Evolutionary conservation across 2,113 vertebrate genomes (phyloP), one percentile per base, ranked within the genome.

Genomic region (Lontra canadensis): DNA sequence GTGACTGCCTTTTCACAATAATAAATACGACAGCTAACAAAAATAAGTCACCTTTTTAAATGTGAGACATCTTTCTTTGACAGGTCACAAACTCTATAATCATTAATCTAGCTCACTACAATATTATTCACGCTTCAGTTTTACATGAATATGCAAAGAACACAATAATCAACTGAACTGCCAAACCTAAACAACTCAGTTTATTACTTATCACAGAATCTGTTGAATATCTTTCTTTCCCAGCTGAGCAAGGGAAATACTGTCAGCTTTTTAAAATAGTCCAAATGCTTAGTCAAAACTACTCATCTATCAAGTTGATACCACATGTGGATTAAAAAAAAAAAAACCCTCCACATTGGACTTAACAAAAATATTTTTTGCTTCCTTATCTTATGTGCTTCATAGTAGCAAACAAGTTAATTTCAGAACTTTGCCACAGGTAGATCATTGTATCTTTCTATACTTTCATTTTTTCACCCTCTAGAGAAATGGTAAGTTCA

Each of bases 41-140:
- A 98, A 98, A 83, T 92, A 57, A 98, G 96, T 98, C 93, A 96
- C 97, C 97, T 85, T 49, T 67, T 95, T 89, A 83, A 82, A 92
- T 47, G 36, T 89, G 98, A 87, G 63, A 96, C 44, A 84, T 88
- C 55, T 78, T 96, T 97, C 79, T 96, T 96, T 95, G 95, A 98
- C 96, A 96, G 88, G 92, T 74, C 87, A 85, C 98, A 97, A 31
- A 93, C 96, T 87, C 96, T 97, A 98, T 96, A 97, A 96, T 98
- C 96, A 95, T 98, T 97, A 98, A 97, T 98, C 95, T 98, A 98
- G 96, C 98, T 98, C 98, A 98, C 97, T 92, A 97, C 87, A 98
- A 87, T 98, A 83, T 97, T 98, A 98, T 88, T 98, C 95, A 98
- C 87, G 90, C 94, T 97, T 97, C 89, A 94, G 95, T 98, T 97